phyloP scores from a whole-genome alignment of 2,797 vertebrate genomes.

The Austrolebias charrua region DNA sequence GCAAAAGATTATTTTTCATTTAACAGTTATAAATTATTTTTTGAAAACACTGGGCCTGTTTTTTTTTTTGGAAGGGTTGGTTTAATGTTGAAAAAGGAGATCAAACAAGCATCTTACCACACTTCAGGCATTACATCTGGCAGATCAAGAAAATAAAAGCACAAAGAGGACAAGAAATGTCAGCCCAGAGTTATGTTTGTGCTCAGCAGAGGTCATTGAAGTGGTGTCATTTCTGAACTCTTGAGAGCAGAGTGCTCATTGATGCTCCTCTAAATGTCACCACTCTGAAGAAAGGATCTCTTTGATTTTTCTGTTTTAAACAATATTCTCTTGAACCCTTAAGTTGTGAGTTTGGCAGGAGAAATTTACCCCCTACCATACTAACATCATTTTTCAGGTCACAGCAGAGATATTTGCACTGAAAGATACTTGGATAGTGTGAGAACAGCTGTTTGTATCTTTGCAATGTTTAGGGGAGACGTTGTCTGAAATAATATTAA shows the following conservation, averaged over 20 bases:
- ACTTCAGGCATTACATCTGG: slow-evolving; percentile 66
- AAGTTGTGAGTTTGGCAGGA: neutral
- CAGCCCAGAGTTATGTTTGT: slow-evolving; percentile 26
- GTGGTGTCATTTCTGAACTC: slow-evolving; percentile 29
- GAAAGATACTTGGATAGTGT: neutral
- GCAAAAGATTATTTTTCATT: slow-evolving; percentile 55
- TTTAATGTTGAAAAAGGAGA: slow-evolving; percentile 19
- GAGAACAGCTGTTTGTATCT: slow-evolving; percentile 3
- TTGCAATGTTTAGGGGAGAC: neutral
- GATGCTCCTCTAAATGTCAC: slow-evolving; percentile 39
- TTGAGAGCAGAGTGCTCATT: slow-evolving; percentile 31
- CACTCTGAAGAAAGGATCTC: slow-evolving; percentile 7
- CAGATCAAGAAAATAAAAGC: slow-evolving; percentile 44
- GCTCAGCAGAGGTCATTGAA: slow-evolving; percentile 33
- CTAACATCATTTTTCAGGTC: slow-evolving; percentile 21
- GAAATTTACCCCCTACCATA: neutral
- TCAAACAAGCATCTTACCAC: slow-evolving; percentile 29
- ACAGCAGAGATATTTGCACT: slow-evolving; percentile 3
- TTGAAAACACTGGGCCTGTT: slow-evolving; percentile 18
- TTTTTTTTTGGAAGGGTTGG: neutral
- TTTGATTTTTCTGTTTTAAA: slow-evolving; percentile 4
- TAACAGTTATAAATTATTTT: slow-evolving; percentile 45
- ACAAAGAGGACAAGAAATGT: slow-evolving; percentile 17
- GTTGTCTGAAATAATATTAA: slow-evolving; percentile 4
- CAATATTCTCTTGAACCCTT: slow-evolving; percentile 7